These are phyloP conservation scores for Rhipidura dahli DNA, from an alignment of 2,113 vertebrate genomes.

Conservation along the genomic window DNA sequence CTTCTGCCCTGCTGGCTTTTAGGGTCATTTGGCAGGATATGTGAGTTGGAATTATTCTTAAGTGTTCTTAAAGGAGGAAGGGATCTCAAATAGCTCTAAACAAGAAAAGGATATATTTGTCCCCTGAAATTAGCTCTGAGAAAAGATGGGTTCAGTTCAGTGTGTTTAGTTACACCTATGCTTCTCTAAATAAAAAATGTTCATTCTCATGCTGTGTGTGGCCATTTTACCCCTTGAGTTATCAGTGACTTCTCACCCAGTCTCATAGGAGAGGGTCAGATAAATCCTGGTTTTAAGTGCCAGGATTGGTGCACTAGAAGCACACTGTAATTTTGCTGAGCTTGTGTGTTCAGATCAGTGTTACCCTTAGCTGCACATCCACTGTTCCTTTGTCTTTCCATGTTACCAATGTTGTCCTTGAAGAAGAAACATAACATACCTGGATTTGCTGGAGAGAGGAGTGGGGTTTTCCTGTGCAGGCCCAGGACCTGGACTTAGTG, in stretches of 20 bases:
- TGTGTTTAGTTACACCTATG: background rate
- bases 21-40: background rate
- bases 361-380: background rate
- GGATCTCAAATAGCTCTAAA: background rate
- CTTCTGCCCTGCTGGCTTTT: background rate
- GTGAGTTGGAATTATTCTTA: background rate
- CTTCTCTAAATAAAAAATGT: background rate
- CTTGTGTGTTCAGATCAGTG: background rate
- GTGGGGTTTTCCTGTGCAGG: background rate
- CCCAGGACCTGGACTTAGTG: background rate
- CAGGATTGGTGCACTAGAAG: background rate
- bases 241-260: background rate
- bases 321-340: background rate
- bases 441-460: background rate
- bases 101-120: background rate
- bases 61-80: background rate
- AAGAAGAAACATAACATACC: background rate
- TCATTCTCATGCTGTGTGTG: background rate
- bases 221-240: background rate
- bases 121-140: background rate
- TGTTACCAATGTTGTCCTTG: background rate
- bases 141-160: background rate
- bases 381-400: background rate
- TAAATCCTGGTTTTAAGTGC: background rate
- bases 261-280: background rate